phyloP scores from a whole-genome alignment of 1,140 invertebrate genomes.

The Pomacea maculata region DNA sequence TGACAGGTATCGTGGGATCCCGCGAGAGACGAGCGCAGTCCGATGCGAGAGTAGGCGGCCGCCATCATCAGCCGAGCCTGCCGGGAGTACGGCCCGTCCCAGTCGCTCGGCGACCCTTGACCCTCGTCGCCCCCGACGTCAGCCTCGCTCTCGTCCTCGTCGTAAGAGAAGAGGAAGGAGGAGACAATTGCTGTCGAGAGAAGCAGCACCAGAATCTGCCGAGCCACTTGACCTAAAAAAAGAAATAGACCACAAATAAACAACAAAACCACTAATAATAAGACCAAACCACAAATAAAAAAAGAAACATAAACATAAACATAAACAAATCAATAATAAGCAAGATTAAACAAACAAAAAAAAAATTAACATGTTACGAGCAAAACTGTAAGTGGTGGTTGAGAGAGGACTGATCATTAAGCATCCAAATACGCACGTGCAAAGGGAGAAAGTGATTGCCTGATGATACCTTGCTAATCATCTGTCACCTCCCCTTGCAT shows the following conservation, averaged over 20 bases:
- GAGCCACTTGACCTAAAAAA: slow-evolving; percentile 1
- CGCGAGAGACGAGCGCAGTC: slow-evolving; percentile 3
- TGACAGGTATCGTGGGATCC: slow-evolving; percentile 14
- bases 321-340: neutral
- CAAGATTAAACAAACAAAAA: neutral
- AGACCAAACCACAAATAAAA: neutral
- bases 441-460: neutral
- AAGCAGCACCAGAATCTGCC: neutral
- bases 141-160: neutral
- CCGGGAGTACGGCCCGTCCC: neutral
- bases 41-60: slow-evolving; percentile 3
- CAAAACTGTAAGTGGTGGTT: neutral
- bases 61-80: slow-evolving; percentile 15
- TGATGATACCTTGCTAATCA: too few relatives aligned
- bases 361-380: neutral
- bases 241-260: neutral
- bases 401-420: neutral
- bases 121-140: neutral
- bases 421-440: neutral
- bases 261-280: neutral
- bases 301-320: neutral
- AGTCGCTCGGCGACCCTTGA: neutral
- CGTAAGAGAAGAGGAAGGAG: slow-evolving; percentile 10
- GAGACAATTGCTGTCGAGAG: neutral
- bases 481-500: too few relatives aligned